Percentiles rank a stretch among this genome's conserved stretches.
These are phyloP conservation scores for Muntiacus muntjak DNA, from an alignment of 2,113 vertebrate species.

Conservation along the genomic window DNA sequence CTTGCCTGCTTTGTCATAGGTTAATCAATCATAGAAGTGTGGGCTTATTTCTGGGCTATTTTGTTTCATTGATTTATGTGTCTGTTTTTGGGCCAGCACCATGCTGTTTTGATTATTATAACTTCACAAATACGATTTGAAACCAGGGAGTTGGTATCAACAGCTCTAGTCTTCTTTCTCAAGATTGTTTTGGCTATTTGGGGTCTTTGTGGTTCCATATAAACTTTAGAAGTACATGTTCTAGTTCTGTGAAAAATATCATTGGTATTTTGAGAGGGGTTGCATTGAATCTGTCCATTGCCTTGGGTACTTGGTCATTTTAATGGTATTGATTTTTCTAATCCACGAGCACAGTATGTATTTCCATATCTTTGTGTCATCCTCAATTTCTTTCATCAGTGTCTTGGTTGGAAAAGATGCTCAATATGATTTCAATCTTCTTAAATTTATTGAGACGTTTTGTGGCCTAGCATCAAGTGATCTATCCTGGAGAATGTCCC, in stretches of 20 bases:
- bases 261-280: neutral
- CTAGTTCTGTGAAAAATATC: neutral
- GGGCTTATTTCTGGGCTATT: neutral
- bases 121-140: neutral
- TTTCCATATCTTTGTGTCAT: neutral
- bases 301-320: neutral
- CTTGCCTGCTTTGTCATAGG: neutral
- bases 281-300: neutral
- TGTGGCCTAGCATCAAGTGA: neutral
- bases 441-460: neutral
- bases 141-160: neutral
- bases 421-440: neutral
- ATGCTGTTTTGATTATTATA: neutral
- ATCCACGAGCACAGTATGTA: neutral
- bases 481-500: neutral
- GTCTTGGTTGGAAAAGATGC: neutral
- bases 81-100: neutral
- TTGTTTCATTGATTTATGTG: neutral
- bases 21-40: neutral
- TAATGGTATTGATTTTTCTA: neutral
- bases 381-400: neutral
- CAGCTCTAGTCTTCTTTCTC: neutral
- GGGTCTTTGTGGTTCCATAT: neutral
- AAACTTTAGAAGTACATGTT: neutral
- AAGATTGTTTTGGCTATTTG: neutral